Percentiles rank a stretch among this genome's conserved stretches.
phyloP scores from a whole-genome alignment of 2,888 invertebrate genomes.

The Clunio marinus region DNA sequence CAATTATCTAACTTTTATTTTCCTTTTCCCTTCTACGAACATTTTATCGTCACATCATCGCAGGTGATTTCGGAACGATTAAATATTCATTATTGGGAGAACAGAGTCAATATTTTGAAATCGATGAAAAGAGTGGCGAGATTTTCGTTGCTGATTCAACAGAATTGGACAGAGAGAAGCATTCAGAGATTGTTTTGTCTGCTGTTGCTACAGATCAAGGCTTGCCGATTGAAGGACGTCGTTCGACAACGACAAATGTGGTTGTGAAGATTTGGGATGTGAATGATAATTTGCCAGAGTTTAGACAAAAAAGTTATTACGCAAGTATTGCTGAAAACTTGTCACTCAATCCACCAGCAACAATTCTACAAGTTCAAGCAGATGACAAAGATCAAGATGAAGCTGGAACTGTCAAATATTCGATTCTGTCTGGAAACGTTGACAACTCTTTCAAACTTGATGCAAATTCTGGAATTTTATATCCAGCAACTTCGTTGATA shows the following conservation, averaged over 20 bases:
- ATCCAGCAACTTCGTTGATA: slow-evolving; percentile 66
- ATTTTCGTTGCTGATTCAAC: slow-evolving; percentile 69
- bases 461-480: slow-evolving; percentile 72
- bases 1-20: too few relatives aligned
- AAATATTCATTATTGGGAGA: slow-evolving; percentile 74
- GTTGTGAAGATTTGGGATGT: slow-evolving; percentile 73
- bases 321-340: slow-evolving; percentile 80
- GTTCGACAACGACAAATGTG: slow-evolving; percentile 52
- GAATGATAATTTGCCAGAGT: slow-evolving; percentile 85
- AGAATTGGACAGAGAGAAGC: slow-evolving; percentile 72
- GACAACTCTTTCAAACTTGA: slow-evolving; percentile 72
- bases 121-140: slow-evolving; percentile 67
- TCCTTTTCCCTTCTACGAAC: too few relatives aligned
- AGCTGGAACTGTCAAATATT: slow-evolving; percentile 72
- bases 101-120: slow-evolving; percentile 66
- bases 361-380: slow-evolving; percentile 76
- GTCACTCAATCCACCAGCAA: slow-evolving; percentile 72
- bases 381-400: slow-evolving; percentile 74
- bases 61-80: slow-evolving; percentile 69
- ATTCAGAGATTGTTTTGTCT: slow-evolving; percentile 66
- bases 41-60: too few relatives aligned
- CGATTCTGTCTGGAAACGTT: slow-evolving; percentile 64
- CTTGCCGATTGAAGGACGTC: slow-evolving; percentile 22
- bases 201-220: slow-evolving; percentile 80
- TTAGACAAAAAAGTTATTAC: slow-evolving; percentile 70